Evolutionary conservation across 2,113 vertebrate species (phyloP), one percentile per base, ranked within the genome.

Genomic region (Phrynosoma platyrhinos): DNA sequence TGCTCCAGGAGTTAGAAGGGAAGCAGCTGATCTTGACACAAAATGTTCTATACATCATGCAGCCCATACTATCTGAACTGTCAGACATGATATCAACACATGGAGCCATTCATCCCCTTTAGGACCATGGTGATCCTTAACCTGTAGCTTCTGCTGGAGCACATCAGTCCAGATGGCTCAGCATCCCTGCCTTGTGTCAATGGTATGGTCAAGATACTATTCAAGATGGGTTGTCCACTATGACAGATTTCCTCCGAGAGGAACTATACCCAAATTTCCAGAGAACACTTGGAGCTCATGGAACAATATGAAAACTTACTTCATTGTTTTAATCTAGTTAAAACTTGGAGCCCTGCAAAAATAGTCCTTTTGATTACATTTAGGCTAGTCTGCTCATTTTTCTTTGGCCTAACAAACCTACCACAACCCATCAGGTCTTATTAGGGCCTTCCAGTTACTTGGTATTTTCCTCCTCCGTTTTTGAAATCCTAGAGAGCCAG

Each of bases 21-120:
- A 90, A 0, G 91, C 90, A 13, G 55, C 75, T 0, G 90, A 87
- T 82, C 94, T 87, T 27, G 91, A 92, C 78, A 94, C 1, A 30
- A 92, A 23, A 85, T 75, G 81, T 40, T 95, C 55, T 58, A 16
- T 58, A 58, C 9, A 16, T 16, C 55, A 58, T 58, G 55, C 14
- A 16, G 55, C 55, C 55, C 55, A 58, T 12, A 16, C 55, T 58
- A 58, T 58, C 14, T 58, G 55, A 58, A 58, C 2, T 10, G 55
- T 16, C 55, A 58, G 14, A 9, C 14, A 16, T 58, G 55, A 58
- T 58, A 58, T 10, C 55, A 58, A 16, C 55, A 58, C 9, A 58
- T 58, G 10, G 55, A 16, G 14, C 14, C 55, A 58, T 58, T 58
- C 55, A 58, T 58, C 10, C 9, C 14, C 55, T 58, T 58, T 58